Percentiles rank a stretch among this genome's conserved stretches.
These are phyloP conservation scores for Apis mellifera DNA, from an alignment of 1,140 invertebrate genomes.

Conservation along the genomic window Amel_HAv3.1 CM009931.2:4419001-4419500, in stretches of 20 bases:
- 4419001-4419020: not conserved
- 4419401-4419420: not conserved
- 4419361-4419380: constrained; percentile 9
- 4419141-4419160: not conserved
- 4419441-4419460: constrained; percentile 38
- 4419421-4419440: constrained; percentile 56
- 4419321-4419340: not conserved
- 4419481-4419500: not conserved
- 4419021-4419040: not conserved
- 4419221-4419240: not conserved
- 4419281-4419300: constrained; percentile 1
- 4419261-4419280: constrained; percentile 16
- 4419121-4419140: not conserved
- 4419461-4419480: constrained; percentile 33
- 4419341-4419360: not conserved
- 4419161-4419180: not conserved
- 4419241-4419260: not conserved
- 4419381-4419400: not conserved
- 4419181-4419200: not conserved
- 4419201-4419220: too few species aligned
- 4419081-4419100: too few species aligned
- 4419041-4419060: not conserved
- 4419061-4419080: too few species aligned
- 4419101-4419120: not conserved
- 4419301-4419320: not conserved